Percentiles rank a stretch among this genome's conserved stretches.
These are phyloP conservation scores for Eretmochelys imbricata DNA, from an alignment of 2,113 vertebrate genomes.

Conservation along the genomic window DNA sequence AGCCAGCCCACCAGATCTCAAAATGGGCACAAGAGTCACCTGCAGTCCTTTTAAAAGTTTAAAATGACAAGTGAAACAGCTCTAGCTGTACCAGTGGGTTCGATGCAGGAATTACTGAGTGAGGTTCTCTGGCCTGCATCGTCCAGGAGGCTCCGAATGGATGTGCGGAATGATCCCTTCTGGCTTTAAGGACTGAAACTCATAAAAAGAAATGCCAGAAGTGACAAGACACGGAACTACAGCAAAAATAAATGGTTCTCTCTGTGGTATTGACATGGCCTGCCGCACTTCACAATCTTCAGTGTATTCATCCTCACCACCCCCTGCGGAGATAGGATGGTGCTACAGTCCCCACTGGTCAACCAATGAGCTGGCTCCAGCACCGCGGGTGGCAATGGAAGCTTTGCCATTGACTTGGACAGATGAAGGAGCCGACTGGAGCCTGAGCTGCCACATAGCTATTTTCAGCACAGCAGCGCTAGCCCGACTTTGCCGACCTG, in stretches of 20 bases:
- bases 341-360: not conserved
- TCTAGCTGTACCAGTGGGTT: not conserved
- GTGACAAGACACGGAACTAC: not conserved
- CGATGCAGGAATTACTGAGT: not conserved
- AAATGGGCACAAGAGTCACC: not conserved
- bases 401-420: not conserved
- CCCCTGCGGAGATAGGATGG: not conserved
- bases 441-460: not conserved
- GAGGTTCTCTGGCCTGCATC: not conserved
- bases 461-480: not conserved
- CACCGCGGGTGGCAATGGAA: constrained; percentile 7
- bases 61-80: not conserved
- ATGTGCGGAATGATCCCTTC: not conserved
- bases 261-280: not conserved
- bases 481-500: not conserved
- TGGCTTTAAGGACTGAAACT: not conserved
- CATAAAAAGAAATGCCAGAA: not conserved
- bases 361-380: not conserved
- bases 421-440: not conserved
- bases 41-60: not conserved
- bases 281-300: not conserved
- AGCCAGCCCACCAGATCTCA: not conserved
- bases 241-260: not conserved
- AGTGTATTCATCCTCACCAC: not conserved
- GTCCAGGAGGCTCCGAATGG: not conserved